Evolutionary conservation across 2,113 vertebrate genomes (phyloP).

Genomic region (Zingel zingel): DNA sequence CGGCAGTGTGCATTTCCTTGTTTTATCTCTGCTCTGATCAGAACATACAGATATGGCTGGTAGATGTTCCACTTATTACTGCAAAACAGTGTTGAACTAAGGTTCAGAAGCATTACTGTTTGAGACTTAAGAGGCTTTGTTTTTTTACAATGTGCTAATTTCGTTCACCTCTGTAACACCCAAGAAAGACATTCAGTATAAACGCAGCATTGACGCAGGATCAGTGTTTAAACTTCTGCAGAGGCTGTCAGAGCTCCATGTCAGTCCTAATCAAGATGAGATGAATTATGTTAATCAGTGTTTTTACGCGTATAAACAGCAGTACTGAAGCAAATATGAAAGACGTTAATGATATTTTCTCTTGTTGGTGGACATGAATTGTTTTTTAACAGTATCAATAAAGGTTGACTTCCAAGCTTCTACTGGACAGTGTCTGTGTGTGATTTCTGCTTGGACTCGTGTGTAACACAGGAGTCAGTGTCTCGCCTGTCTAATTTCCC

Average conservation of each 20-base stretch:
- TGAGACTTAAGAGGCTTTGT: constrained; percentile 1
- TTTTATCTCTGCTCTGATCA: constrained; percentile 3
- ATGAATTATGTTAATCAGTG: constrained; percentile 62
- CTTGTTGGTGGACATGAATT: constrained; percentile 65
- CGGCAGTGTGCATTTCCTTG: not conserved
- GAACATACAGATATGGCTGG: not conserved
- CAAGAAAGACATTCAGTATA: not conserved
- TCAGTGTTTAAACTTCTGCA: constrained; percentile 3
- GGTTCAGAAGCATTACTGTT: not conserved
- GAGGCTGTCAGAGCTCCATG: not conserved
- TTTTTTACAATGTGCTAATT: not conserved
- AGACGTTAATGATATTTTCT: constrained; percentile 63
- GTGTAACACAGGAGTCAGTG: constrained; percentile 14
- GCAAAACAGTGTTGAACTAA: not conserved
- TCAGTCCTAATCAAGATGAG: constrained; percentile 5
- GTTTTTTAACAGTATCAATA: constrained; percentile 82
- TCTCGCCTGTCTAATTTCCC: not conserved
- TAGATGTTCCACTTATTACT: constrained; percentile 3
- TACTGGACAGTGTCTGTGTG: constrained; percentile 20
- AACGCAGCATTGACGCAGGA: not conserved
- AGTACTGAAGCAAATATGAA: constrained; percentile 78
- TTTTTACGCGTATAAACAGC: constrained; percentile 72
- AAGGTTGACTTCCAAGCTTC: constrained; percentile 84
- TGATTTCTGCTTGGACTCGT: constrained; percentile 6
- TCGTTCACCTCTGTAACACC: not conserved